Base-by-base conservation (phyloP, 1,140 invertebrate genomes). In the Drosophila ironensis region DNA sequence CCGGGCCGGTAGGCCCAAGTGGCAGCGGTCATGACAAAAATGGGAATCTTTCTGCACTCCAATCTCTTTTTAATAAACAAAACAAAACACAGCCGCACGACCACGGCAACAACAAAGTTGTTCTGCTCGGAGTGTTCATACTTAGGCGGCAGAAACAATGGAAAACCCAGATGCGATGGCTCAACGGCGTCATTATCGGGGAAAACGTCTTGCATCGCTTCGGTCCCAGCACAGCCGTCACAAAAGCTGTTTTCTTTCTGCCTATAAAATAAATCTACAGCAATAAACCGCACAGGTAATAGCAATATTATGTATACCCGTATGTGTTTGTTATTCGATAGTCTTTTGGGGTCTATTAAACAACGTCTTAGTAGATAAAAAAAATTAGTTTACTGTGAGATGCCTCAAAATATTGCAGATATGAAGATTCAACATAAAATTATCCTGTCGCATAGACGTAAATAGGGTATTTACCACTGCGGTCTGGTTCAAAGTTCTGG, bases 11-110 rank as follows among this genome's bases (percentile, higher is more conserved):
- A 56, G 67, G 52, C 53, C 46, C 50, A 47, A 59, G 48, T 57
- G 67, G 60, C 40, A 22, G 46, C 38, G 24, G 45, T 38, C 78
- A 84, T 73, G 73, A 73, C 69, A 77, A 74, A 78, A 64, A 35
- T 48, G 42, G 42, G 33, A 48, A 84, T 73, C 59, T 82, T 70
- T 82, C 53, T 82, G 69, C 63, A 53, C 57, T 64, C 54, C 73
- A 82, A 82, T 82, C 78, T 84, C 53, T 82, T 82, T 82, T 82
- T 82, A 82, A 82, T 82, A 82, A 82, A 82, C 78, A 84, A 72
- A 82, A 69, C 56, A 61, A 73, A 77, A 82, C 52, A 67, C 33
- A 56, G 12, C 11, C 25, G 44, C 41, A 47, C 30, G 30, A 33
- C 30, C 12, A 33, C 33, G 28, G 38, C 45, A 59, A 38, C 47